Evolutionary conservation across 1,140 invertebrate species (phyloP).

Genomic region (Meloidogyne exigua): DNA sequence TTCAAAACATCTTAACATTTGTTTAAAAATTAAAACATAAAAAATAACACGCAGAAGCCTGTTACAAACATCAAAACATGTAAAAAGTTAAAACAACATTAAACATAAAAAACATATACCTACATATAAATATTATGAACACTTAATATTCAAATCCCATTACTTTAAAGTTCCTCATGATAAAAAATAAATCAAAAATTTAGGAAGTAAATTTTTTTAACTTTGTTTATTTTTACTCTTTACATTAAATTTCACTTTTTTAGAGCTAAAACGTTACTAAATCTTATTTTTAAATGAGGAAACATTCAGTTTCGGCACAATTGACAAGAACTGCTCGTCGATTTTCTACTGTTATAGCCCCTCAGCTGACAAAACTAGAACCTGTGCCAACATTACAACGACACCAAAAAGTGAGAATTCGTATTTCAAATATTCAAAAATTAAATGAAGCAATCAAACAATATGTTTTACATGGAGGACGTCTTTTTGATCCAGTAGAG

Average conservation of each 20-base stretch:
- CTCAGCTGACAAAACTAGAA: constrained; percentile 57
- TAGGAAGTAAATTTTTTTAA: background rate
- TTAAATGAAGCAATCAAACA: constrained; percentile 51
- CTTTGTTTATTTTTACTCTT: background rate
- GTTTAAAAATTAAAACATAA: too few species aligned
- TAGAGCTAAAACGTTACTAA: too few species aligned
- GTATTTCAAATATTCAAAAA: constrained; percentile 43
- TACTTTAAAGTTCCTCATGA: background rate
- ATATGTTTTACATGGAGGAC: constrained; percentile 52
- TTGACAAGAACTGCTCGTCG: constrained; percentile 45
- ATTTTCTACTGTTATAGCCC: constrained; percentile 54
- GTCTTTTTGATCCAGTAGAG: constrained; percentile 55
- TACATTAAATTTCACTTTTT: too few species aligned
- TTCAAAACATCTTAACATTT: too few species aligned
- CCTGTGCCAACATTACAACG: constrained; percentile 41
- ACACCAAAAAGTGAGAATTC: constrained; percentile 32
- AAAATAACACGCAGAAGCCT: too few species aligned
- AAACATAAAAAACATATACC: background rate
- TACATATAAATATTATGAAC: background rate
- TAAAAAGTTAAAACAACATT: background rate
- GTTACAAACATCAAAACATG: background rate
- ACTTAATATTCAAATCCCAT: background rate
- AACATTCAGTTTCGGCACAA: constrained; percentile 53
- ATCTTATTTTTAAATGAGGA: constrained; percentile 35
- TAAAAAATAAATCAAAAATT: background rate